Evolutionary conservation across 2,113 vertebrate genomes (phyloP), one percentile per base, ranked within the genome.

Genomic region (Sorex fumeus): DNA sequence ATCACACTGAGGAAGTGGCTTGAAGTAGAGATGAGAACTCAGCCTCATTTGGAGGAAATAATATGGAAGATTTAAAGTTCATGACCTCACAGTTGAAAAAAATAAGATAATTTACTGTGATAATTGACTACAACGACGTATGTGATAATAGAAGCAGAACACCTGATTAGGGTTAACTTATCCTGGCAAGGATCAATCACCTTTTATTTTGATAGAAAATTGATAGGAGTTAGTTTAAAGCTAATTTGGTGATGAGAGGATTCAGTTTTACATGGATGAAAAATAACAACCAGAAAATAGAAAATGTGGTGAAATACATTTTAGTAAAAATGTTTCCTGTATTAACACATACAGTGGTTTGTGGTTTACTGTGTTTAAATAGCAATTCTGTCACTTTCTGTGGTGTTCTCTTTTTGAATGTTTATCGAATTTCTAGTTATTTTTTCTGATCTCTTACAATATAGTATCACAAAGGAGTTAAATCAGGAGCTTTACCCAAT

Each of bases 401-500:
- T 34, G 19, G 11, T 36, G 13, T 74, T 34, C 28, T 32, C 11
- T 30, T 40, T 16, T 1, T 40, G 45, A 91, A 75, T n/a, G 64
- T 81, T 69, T 69, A 79, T 53, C 30, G n/a, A 80, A 9, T 32
- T 12, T 30, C 18, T 45, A 80, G 25, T 75, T 9, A 34, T 16
- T 27, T 18, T 87, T 45, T 40, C 45, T 0, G 69, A 27, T 30
- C 8, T 76, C 32, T 57, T 34, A 16, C 27, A 81, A 89, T 34
- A 62, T 1, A 28, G 36, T 69, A 72, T 28, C 62, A 80, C 9
- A 88, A 45, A 87, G n/a, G 64, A 34, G 77, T 23, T 40, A 67
- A 77, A 60, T 62, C 3, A 82, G 11, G 62, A 78, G 57, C 88
- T 93, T 74, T 75, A 76, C 47, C 18, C 28, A 88, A 47, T 70